A percentile compares a stretch with the other conserved stretches of the same genome.
These are phyloP conservation scores for Cassiopea xamachana DNA, from an alignment of 30 jellyfish, hydroid and myxozoan species.

Conservation along the genomic window DNA sequence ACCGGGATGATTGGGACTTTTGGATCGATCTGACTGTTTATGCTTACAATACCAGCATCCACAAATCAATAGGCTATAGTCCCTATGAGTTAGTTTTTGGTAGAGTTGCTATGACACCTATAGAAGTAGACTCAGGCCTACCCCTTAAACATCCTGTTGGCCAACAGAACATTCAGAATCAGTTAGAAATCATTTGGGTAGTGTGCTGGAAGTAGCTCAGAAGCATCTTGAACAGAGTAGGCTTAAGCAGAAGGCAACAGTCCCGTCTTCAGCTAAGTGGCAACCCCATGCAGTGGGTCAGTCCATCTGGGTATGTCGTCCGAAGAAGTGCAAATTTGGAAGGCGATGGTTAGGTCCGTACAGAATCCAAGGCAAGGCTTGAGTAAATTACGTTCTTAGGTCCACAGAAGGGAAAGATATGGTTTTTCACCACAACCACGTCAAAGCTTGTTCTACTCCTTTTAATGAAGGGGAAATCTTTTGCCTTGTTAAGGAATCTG, in stretches of 20 bases:
- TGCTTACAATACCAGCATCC: slow-evolving; percentile 9
- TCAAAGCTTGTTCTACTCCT: not conserved
- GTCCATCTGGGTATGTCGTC: slow-evolving; percentile 24
- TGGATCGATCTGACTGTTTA: slow-evolving; percentile 20
- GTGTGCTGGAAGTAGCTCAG: slow-evolving; percentile 9
- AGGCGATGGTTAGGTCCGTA: not conserved
- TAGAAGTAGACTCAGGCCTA: slow-evolving; percentile 19
- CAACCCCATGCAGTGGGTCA: slow-evolving; percentile 23
- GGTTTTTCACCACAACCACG: not conserved
- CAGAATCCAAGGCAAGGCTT: not conserved
- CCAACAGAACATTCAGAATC: slow-evolving; percentile 20
- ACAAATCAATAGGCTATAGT: not conserved
- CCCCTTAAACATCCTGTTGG: slow-evolving; percentile 27
- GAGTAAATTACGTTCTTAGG: not conserved
- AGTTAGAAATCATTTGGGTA: slow-evolving; percentile 14
- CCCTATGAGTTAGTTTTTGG: not conserved
- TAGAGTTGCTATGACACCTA: slow-evolving; percentile 41
- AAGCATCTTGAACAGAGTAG: not conserved
- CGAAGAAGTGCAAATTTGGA: not conserved
- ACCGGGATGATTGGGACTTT: slow-evolving; percentile 37
- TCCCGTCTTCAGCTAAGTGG: not conserved
- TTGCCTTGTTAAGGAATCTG: not conserved
- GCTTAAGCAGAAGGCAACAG: not conserved
- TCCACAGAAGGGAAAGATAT: not conserved
- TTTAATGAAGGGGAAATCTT: not conserved